phyloP scores from a whole-genome alignment of 2,113 vertebrate species.

The Pygoscelis antarcticus region DNA sequence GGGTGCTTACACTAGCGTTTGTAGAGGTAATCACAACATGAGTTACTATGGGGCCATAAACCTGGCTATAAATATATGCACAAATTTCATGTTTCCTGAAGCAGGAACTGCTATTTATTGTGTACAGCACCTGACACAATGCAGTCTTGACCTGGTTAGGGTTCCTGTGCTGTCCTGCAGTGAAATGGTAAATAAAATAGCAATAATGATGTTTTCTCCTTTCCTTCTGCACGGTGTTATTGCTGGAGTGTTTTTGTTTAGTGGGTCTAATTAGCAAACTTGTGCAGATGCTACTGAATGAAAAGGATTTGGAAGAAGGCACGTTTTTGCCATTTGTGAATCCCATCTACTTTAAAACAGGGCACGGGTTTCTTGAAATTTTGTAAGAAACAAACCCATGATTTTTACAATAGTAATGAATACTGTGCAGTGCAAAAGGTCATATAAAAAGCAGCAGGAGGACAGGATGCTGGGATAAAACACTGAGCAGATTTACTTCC shows the following conservation, averaged over 20 bases:
- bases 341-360: not conserved
- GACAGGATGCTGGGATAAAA: slow-evolving; percentile 51
- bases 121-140: not conserved
- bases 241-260: not conserved
- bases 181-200: not conserved
- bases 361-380: not conserved
- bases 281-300: not conserved
- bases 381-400: not conserved
- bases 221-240: not conserved
- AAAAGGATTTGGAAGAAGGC: not conserved
- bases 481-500: slow-evolving; percentile 28
- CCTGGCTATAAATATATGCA: not conserved
- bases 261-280: not conserved
- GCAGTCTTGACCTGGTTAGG: not conserved
- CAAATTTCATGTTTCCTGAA: not conserved
- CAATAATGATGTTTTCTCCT: not conserved
- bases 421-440: slow-evolving; percentile 17
- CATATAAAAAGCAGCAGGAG: slow-evolving; percentile 38
- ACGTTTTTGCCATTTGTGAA: not conserved
- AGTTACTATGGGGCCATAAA: not conserved
- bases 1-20: not conserved
- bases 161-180: not conserved
- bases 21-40: not conserved
- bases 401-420: slow-evolving; percentile 9
- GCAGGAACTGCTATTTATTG: not conserved